Evolutionary conservation across 2,888 invertebrate genomes (phyloP).

Genomic region (Catocala fraxini): DNA sequence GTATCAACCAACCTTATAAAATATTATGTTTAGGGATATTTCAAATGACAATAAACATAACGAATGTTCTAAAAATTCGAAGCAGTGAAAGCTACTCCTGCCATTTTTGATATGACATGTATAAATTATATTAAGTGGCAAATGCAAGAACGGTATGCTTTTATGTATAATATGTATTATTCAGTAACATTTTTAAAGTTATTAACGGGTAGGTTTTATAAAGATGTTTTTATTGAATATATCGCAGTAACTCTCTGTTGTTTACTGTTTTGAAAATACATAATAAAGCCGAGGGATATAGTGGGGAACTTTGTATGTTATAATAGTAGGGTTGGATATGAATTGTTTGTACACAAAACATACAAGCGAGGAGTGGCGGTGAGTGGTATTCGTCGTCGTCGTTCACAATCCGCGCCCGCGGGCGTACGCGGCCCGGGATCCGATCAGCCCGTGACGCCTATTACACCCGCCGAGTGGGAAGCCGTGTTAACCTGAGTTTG

Average conservation of each 20-base stretch:
- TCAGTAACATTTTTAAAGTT: no score
- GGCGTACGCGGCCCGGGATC: constrained; percentile 49
- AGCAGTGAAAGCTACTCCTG: no score
- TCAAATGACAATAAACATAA: no score
- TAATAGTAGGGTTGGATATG: constrained; percentile 16
- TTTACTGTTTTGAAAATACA: constrained; percentile 1
- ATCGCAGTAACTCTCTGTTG: not conserved
- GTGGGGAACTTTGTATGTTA: constrained; percentile 1
- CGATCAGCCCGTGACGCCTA: constrained; percentile 55
- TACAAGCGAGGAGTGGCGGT: constrained; percentile 13
- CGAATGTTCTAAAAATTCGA: no score
- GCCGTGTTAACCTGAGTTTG: constrained; percentile 68
- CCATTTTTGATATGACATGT: no score
- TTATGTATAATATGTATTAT: no score
- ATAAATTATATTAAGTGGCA: no score
- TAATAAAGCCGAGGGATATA: not conserved
- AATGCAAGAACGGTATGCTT: no score
- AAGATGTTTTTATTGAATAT: not conserved
- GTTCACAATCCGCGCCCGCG: constrained; percentile 32
- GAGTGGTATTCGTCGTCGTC: constrained; percentile 49
- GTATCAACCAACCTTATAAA: not conserved
- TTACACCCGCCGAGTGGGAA: constrained; percentile 65
- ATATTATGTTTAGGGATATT: not conserved
- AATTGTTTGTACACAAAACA: constrained; percentile 32
- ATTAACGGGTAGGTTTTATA: no score